A percentile compares a stretch with the other conserved stretches of the same genome.
These are phyloP conservation scores for Halcyon malimbica DNA, from an alignment of 2,113 vertebrate species.

Conservation along the genomic window DNA sequence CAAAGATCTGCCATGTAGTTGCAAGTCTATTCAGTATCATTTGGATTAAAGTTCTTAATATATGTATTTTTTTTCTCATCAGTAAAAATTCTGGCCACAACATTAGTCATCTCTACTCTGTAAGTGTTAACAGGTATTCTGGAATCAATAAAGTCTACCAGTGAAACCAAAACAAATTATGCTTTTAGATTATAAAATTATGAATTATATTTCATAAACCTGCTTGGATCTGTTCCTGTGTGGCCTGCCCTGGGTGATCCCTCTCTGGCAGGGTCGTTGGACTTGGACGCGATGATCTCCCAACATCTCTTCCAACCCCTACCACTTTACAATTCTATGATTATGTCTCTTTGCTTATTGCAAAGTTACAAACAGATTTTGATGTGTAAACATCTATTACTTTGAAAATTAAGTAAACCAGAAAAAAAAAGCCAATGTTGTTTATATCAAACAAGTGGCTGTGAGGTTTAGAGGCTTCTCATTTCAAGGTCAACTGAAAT, in stretches of 20 bases:
- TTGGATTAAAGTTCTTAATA: not conserved
- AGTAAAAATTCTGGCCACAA: not conserved
- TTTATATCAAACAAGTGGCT: not conserved
- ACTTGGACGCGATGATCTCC: no score
- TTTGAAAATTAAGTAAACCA: not conserved
- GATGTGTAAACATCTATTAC: not conserved
- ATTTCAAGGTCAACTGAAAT: constrained; percentile 3
- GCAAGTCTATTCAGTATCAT: not conserved
- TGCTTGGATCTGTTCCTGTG: no score
- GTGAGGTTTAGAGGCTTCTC: not conserved
- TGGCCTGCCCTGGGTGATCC: no score
- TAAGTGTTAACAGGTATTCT: not conserved
- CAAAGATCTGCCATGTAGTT: not conserved
- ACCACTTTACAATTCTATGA: no score
- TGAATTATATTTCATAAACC: no score
- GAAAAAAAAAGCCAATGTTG: not conserved
- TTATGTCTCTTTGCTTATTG: not conserved
- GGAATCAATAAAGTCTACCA: not conserved
- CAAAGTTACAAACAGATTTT: not conserved
- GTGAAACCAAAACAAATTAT: not conserved
- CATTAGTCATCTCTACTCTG: fast-evolving
- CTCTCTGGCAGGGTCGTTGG: no score
- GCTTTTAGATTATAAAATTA: not conserved
- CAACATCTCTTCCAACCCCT: no score
- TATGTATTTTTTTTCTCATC: not conserved